phyloP scores from a whole-genome alignment of 2,797 vertebrate species.

The Tadarida brasiliensis region DNA sequence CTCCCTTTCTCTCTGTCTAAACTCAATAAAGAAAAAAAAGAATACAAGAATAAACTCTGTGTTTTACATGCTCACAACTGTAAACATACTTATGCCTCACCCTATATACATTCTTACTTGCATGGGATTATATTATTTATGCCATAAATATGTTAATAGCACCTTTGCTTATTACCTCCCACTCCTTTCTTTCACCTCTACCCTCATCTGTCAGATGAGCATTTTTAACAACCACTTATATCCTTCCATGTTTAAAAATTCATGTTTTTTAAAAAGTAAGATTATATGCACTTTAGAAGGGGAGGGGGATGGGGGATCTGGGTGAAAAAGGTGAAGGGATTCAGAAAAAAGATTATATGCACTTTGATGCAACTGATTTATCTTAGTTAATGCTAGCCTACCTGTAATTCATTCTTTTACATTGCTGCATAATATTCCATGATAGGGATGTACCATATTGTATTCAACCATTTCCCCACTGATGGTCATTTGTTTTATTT shows the following conservation, averaged over 20 bases:
- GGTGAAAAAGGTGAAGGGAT: not conserved
- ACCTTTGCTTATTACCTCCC: slow-evolving; percentile 41
- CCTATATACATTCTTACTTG: slow-evolving; percentile 9
- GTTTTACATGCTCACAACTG: not conserved
- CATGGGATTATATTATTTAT: slow-evolving; percentile 3
- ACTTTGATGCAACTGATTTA: slow-evolving; percentile 35
- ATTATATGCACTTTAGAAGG: not conserved
- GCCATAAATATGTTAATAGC: slow-evolving; percentile 38
- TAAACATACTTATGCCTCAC: not conserved
- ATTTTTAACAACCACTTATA: slow-evolving; percentile 61
- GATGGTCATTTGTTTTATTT: slow-evolving; percentile 10
- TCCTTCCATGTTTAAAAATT: slow-evolving; percentile 1
- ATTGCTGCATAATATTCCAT: slow-evolving; percentile 41
- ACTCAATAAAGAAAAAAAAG: not conserved
- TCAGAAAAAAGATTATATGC: not conserved
- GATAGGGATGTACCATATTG: not conserved
- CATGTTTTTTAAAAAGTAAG: slow-evolving; percentile 11
- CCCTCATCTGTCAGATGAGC: not conserved
- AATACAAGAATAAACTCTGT: not conserved
- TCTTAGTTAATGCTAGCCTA: slow-evolving; percentile 32
- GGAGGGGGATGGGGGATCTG: not conserved
- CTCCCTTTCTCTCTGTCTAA: too few species aligned
- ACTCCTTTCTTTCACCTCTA: slow-evolving; percentile 40
- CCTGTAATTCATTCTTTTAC: slow-evolving; percentile 42
- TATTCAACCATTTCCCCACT: not conserved